Percentiles rank a stretch among this genome's conserved stretches.
These are phyloP conservation scores for Mus musculus DNA, from an alignment of 2,113 vertebrate species.

Conservation along the genomic window DNA sequence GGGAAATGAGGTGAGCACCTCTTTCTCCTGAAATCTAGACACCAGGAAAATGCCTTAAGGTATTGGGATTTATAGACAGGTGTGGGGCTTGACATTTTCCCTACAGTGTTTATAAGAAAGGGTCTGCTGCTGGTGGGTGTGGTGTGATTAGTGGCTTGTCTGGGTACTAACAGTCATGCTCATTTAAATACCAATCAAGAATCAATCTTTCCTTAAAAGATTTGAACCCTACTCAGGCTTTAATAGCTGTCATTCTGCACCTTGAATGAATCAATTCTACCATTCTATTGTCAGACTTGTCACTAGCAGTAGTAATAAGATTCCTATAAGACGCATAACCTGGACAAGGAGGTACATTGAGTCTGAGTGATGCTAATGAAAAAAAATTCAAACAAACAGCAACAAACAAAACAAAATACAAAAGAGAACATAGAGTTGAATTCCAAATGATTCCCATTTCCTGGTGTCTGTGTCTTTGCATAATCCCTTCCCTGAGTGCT, in stretches of 20 bases:
- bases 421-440: background rate
- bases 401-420: background rate
- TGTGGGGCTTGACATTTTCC: background rate
- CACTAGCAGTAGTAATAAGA: background rate
- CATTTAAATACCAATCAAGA: background rate
- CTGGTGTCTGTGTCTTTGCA: background rate
- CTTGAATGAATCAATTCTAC: background rate
- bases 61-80: background rate
- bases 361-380: background rate
- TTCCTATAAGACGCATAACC: background rate
- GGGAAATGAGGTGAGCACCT: background rate
- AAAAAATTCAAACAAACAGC: background rate
- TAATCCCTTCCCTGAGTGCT: accelerated
- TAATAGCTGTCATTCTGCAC: background rate
- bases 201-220: background rate
- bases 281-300: background rate
- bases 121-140: background rate
- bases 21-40: background rate
- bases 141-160: background rate
- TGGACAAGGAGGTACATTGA: background rate
- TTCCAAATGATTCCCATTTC: background rate
- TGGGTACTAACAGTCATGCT: background rate
- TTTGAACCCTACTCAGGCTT: background rate
- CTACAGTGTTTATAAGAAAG: background rate
- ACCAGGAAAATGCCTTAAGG: too few species aligned